These are phyloP conservation scores for Druon quercuslanigerum DNA, from an alignment of 1,140 invertebrate species.

Conservation along the genomic window DNA sequence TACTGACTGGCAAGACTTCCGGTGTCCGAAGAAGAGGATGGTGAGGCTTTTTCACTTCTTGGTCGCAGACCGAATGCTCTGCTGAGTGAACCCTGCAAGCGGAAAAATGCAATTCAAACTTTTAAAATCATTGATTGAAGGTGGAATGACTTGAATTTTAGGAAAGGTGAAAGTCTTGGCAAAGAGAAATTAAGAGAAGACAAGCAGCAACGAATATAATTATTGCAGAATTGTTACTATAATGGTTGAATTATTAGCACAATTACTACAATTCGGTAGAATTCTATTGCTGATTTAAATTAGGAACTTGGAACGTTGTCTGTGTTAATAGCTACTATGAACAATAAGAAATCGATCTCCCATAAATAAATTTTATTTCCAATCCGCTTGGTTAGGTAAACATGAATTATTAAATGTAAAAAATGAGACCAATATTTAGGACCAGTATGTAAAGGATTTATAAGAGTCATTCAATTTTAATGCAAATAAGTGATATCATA, in stretches of 20 bases:
- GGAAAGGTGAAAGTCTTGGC: not conserved
- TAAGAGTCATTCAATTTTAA: too few relatives aligned
- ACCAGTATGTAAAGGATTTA: too few relatives aligned
- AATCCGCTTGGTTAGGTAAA: too few relatives aligned
- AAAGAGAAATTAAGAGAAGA: constrained; percentile 30
- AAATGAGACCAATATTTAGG: too few relatives aligned
- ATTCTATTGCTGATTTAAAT: too few relatives aligned
- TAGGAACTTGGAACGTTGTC: too few relatives aligned
- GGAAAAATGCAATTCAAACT: constrained; percentile 12
- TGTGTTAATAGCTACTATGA: too few relatives aligned
- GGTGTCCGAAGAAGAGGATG: constrained; percentile 78
- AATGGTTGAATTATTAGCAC: not conserved
- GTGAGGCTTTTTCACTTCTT: constrained; percentile 77
- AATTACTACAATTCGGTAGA: too few relatives aligned
- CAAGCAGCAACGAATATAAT: constrained; percentile 35
- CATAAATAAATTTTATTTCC: too few relatives aligned
- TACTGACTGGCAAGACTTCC: constrained; percentile 76
- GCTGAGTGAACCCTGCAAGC: constrained; percentile 84
- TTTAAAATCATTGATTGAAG: constrained; percentile 5
- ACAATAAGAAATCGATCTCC: too few relatives aligned
- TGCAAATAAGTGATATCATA: too few relatives aligned
- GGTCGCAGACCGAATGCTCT: constrained; percentile 83
- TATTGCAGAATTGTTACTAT: not conserved
- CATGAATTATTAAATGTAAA: too few relatives aligned
- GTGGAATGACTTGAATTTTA: not conserved